Evolutionary conservation across 2,797 vertebrate genomes (phyloP), one percentile per base, ranked within the genome.

Genomic region (Urosaurus nigricauda): DNA sequence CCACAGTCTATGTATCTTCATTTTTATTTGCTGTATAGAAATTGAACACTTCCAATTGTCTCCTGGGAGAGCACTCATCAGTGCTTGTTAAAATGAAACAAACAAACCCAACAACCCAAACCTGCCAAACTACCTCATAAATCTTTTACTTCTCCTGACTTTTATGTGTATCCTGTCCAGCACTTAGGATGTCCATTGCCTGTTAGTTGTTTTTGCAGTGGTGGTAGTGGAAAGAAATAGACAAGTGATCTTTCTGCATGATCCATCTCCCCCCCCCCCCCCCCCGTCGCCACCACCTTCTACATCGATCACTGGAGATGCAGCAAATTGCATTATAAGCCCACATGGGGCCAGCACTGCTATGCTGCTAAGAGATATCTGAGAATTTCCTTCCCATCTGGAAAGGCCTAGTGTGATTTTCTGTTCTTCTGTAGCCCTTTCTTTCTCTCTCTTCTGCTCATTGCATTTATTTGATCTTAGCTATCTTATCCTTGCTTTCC

Each of bases 301-400:
- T 32, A 19, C 17, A 56, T 58, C 65, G 5, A 74, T 79, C 83
- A 74, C 37, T 60, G 37, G 2, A 79, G 56, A 51, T 80, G 32
- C 40, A 80, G 78, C 88, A 79, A 89, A 63, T 89, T 80, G 53
- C 65, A 63, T 80, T 74, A 29, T 9, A 37, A 74, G 40, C 43
- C 68, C 78, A 74, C 83, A 51, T 85, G 88, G 65, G 83, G 83
- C 37, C 83, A 35, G 51, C 51, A 70, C 82, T 79, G 60, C 73
- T 68, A 14, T 88, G 68, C 43, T 70, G 24, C 78, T 47, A 84
- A 88, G 29, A 88, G 82, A 43, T 26, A 53, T 29, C 21, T 47
- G 83, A 63, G 37, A 63, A 29, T 80, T 89, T 85, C 29, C 29
- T 37, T 63, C 14, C 51, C 9, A 14, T 74, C 32, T 81, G n/a